phyloP scores from a whole-genome alignment of 1,140 invertebrate species.

The Nasonia giraulti region DNA sequence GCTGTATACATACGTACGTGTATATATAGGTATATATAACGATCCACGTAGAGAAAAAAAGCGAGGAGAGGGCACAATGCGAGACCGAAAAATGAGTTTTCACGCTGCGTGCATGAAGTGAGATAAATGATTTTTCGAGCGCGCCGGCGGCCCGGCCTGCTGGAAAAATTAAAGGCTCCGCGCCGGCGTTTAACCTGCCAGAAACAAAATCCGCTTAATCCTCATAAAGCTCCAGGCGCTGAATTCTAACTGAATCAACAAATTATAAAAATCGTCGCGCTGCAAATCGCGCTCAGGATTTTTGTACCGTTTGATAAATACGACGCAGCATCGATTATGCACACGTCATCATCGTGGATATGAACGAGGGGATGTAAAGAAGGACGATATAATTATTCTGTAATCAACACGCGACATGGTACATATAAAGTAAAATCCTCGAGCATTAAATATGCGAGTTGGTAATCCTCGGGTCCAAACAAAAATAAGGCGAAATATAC shows the following conservation, averaged over 20 bases:
- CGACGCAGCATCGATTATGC: too few species aligned
- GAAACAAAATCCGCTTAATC: conserved; percentile 1
- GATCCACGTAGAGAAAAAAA: not conserved
- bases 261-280: not conserved
- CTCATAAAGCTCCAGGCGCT: not conserved
- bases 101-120: not conserved
- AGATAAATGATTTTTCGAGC: not conserved
- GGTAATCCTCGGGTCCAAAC: not conserved
- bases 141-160: too few species aligned
- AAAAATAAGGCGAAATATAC: not conserved
- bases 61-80: not conserved
- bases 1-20: not conserved
- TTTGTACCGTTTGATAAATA: too few species aligned
- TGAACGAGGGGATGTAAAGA: too few species aligned
- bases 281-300: too few species aligned
- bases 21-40: not conserved
- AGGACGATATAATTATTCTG: not conserved
- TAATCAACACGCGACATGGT: not conserved
- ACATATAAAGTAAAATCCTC: not conserved
- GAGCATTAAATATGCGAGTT: not conserved
- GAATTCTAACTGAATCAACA: conserved; percentile 1
- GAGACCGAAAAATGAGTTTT: not conserved
- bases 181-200: not conserved
- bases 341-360: too few species aligned
- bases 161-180: not conserved